A percentile compares a stretch with the other conserved stretches of the same genome.
Evolutionary conservation across 2,113 vertebrate species (phyloP).

Genomic region (Hyla sarda): DNA sequence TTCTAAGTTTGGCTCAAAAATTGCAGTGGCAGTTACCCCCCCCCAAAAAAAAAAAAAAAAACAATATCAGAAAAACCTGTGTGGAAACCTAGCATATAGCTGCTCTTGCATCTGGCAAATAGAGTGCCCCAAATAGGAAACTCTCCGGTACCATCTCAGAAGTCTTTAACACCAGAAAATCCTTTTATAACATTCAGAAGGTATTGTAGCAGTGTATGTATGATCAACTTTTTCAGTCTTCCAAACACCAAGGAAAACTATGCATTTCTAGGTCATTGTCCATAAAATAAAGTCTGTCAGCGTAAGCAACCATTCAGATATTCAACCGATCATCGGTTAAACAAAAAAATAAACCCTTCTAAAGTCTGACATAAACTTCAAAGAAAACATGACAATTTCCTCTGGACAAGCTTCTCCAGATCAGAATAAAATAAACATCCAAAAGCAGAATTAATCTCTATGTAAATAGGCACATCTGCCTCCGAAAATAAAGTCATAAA

Average conservation of each 20-base stretch:
- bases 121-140: too few species aligned
- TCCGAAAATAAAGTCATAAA: not conserved
- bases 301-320: not conserved
- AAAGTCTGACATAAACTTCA: constrained; percentile 18
- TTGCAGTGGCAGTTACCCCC: too few species aligned
- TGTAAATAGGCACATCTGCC: constrained; percentile 19
- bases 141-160: too few species aligned
- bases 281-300: not conserved
- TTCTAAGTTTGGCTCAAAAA: too few species aligned
- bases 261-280: not conserved
- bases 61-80: too few species aligned
- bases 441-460: constrained; percentile 36
- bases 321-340: not conserved
- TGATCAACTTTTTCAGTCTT: not conserved
- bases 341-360: not conserved
- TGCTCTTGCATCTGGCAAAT: too few species aligned
- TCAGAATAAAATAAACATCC: constrained; percentile 34
- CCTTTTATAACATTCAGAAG: not conserved
- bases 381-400: constrained; percentile 19
- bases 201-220: not conserved
- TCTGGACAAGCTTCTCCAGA: constrained; percentile 31
- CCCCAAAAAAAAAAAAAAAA: too few species aligned
- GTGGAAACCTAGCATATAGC: too few species aligned
- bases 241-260: not conserved
- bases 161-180: too few species aligned